These are phyloP conservation scores for Vicugna pacos DNA, from an alignment of 2,113 vertebrate species.

Conservation along the genomic window DNA sequence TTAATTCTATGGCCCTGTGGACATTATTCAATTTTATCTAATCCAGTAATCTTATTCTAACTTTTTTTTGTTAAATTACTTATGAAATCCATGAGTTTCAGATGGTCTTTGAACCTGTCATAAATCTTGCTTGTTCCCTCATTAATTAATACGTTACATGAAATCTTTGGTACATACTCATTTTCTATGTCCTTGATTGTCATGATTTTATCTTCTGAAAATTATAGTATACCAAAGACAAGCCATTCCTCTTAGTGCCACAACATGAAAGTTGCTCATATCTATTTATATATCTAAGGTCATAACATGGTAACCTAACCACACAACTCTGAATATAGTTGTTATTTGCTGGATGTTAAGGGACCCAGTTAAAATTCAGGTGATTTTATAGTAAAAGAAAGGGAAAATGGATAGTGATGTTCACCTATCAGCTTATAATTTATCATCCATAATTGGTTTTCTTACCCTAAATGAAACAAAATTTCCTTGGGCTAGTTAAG, in stretches of 20 bases:
- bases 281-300: background rate
- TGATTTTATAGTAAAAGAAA: background rate
- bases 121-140: background rate
- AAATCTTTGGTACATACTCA: background rate
- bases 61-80: background rate
- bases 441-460: background rate
- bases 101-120: background rate
- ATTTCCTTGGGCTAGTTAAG: background rate
- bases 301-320: background rate
- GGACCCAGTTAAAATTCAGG: background rate
- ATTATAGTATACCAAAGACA: background rate
- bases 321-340: background rate
- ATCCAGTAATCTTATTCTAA: background rate
- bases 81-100: background rate
- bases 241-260: background rate
- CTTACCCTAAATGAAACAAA: background rate
- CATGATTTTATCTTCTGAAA: background rate
- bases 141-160: slow-evolving; percentile 30
- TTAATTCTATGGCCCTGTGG: background rate
- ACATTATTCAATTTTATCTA: background rate
- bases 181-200: background rate
- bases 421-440: background rate
- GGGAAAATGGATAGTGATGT: background rate
- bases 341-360: background rate
- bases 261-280: background rate